Evolutionary conservation across 2,113 vertebrate genomes (phyloP).

Genomic region (Chitala chitala): DNA sequence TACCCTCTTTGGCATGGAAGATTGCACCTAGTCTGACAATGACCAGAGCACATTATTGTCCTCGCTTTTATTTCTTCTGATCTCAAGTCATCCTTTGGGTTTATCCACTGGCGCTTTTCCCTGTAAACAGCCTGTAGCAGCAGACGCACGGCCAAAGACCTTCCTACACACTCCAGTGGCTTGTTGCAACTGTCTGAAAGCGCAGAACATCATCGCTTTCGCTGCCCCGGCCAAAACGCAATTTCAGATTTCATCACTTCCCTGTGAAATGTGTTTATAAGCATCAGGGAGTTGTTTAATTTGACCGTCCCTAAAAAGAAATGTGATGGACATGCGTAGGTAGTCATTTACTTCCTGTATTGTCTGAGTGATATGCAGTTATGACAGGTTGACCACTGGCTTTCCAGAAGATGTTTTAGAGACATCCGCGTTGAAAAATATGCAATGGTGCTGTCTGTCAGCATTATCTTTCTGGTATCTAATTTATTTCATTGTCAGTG

Average conservation of each 20-base stretch:
- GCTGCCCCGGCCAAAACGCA: neutral
- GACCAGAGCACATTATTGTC: neutral
- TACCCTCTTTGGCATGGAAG: neutral
- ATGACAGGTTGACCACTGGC: no score
- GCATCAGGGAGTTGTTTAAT: neutral
- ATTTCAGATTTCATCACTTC: neutral
- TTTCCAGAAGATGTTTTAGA: no score
- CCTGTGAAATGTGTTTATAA: neutral
- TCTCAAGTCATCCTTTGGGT: neutral
- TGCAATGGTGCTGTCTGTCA: neutral
- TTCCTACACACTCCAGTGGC: no score
- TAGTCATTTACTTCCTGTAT: neutral
- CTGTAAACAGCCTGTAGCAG: neutral
- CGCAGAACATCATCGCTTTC: neutral
- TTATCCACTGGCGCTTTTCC: neutral
- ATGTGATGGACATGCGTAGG: neutral
- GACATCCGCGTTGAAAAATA: no score
- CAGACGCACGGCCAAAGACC: no score
- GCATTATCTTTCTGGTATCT: constrained; percentile 22
- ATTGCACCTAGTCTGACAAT: neutral
- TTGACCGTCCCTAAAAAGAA: neutral
- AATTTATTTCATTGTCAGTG: constrained; percentile 44
- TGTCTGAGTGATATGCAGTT: neutral
- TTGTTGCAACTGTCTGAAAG: no score
- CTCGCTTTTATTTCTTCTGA: neutral